These are phyloP conservation scores for Mastomys natalensis DNA, from an alignment of 2,113 vertebrate species.

Conservation along the genomic window DNA sequence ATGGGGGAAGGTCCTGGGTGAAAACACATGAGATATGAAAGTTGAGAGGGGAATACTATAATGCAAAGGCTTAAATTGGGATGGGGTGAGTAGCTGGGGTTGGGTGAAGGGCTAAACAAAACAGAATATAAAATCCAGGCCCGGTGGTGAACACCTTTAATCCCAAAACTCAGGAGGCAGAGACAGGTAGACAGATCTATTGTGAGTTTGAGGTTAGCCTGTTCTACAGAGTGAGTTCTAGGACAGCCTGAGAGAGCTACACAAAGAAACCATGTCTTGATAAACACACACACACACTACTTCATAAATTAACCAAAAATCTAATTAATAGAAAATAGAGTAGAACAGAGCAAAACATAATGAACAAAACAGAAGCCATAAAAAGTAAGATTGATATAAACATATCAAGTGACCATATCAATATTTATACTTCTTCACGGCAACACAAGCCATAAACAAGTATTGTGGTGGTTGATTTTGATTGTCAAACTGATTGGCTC, in stretches of 20 bases:
- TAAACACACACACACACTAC: no score
- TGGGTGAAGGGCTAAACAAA: not conserved
- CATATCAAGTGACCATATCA: conserved; percentile 32
- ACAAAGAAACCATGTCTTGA: not conserved
- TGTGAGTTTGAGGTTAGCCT: not conserved
- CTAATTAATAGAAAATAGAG: not conserved
- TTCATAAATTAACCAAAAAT: not conserved
- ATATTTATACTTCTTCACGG: conserved; percentile 37
- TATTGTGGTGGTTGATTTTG: not conserved
- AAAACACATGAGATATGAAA: no score
- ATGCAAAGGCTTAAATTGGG: not conserved
- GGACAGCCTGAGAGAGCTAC: not conserved
- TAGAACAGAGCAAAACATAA: not conserved
- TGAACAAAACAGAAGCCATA: conserved; percentile 26
- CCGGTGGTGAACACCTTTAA: not conserved
- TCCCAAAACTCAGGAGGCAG: not conserved
- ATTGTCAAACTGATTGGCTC: not conserved
- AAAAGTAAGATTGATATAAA: conserved; percentile 39
- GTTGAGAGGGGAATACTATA: not conserved
- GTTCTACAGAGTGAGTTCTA: not conserved
- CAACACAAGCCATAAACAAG: conserved; percentile 4
- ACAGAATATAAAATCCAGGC: not conserved
- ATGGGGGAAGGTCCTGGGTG: not conserved
- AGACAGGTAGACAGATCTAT: not conserved
- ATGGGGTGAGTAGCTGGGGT: not conserved